Percentiles rank a stretch among this genome's conserved stretches.
phyloP scores from a whole-genome alignment of 23 tunicate species.

The Ascidia mentula region DNA sequence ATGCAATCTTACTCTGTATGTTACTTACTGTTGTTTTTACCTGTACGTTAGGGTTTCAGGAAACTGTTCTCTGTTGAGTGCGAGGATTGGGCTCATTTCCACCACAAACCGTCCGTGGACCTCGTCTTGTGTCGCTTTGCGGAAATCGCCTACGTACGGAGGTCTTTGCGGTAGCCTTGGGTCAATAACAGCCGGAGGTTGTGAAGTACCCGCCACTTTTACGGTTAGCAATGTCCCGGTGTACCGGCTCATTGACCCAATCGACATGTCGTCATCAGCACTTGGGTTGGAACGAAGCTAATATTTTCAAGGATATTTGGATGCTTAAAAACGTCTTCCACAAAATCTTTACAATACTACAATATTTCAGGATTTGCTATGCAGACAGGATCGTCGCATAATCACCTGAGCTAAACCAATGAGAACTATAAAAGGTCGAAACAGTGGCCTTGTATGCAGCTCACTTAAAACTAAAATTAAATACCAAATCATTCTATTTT shows the following conservation, averaged over 20 bases:
- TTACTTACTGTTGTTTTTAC: too few species aligned
- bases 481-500: too few species aligned
- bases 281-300: slow-evolving; percentile 35
- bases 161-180: slow-evolving; percentile 35
- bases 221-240: slow-evolving; percentile 35
- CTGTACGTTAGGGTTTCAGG: slow-evolving; percentile 17
- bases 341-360: too few species aligned
- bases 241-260: slow-evolving; percentile 39
- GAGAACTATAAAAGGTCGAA: too few species aligned
- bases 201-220: slow-evolving; percentile 22
- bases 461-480: too few species aligned
- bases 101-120: slow-evolving; percentile 51
- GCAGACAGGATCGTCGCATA: too few species aligned
- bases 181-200: not conserved
- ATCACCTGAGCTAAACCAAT: too few species aligned
- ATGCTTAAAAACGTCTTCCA: too few species aligned
- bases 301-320: too few species aligned
- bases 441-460: too few species aligned
- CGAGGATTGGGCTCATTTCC: slow-evolving; percentile 31
- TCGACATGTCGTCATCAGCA: slow-evolving; percentile 23
- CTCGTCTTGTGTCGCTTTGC: slow-evolving; percentile 23
- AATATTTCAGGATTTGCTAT: too few species aligned
- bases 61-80: slow-evolving; percentile 41
- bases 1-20: too few species aligned
- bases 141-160: slow-evolving; percentile 38